phyloP scores from a whole-genome alignment of 2,113 vertebrate species.

The Misgurnus mizolepis region DNA sequence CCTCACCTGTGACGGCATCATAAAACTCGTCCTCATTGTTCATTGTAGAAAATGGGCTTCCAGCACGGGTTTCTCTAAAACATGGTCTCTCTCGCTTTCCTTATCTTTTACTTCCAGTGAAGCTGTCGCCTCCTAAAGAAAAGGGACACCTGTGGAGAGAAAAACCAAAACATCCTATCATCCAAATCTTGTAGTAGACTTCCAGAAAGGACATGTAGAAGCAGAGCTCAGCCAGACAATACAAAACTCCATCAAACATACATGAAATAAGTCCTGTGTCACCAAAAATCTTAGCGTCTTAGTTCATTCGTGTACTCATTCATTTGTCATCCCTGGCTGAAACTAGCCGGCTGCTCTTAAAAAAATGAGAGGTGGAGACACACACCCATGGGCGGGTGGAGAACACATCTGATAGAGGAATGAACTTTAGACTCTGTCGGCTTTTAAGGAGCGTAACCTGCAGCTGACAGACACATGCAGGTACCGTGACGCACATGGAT shows the following conservation, averaged over 20 bases:
- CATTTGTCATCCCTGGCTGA: background rate
- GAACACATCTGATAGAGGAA: background rate
- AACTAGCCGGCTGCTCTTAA: background rate
- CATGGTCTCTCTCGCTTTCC: constrained; percentile 65
- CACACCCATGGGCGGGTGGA: constrained; percentile 5
- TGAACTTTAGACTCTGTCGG: constrained; percentile 38
- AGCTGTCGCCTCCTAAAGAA: background rate
- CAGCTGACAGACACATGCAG: constrained; percentile 29
- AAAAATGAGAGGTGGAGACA: constrained; percentile 9
- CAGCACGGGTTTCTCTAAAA: constrained; percentile 62
- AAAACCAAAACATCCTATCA: background rate
- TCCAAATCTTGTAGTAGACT: background rate
- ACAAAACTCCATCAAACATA: background rate
- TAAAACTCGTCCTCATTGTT: constrained; percentile 96
- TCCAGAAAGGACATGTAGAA: too few species aligned
- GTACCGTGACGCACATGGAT: background rate
- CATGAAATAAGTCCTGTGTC: too few species aligned
- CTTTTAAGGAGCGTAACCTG: constrained; percentile 5
- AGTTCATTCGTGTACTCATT: background rate
- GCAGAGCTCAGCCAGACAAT: background rate
- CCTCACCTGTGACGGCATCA: constrained; percentile 93
- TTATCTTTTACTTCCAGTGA: constrained; percentile 17
- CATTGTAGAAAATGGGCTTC: constrained; percentile 77
- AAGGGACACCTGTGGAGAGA: constrained; percentile 34
- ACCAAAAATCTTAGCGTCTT: background rate